phyloP scores from a whole-genome alignment of 2,888 invertebrate species.

The Graphium colonna region DNA sequence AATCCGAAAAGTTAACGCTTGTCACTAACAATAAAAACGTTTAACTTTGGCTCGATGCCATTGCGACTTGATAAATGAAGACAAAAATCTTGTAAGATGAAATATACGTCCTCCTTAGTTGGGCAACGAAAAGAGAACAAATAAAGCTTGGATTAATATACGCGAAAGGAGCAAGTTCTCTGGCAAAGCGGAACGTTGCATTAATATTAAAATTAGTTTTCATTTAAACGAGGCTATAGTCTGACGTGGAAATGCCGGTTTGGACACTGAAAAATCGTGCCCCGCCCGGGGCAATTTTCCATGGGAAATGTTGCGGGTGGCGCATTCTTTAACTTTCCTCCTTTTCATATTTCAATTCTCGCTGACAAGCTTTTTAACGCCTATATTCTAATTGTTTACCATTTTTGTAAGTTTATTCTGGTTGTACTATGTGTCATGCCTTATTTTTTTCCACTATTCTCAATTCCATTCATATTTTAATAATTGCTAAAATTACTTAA shows the following conservation, averaged over 20 bases:
- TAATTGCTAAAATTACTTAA: too few species aligned
- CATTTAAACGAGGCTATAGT: slow-evolving; percentile 53
- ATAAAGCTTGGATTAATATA: slow-evolving; percentile 20
- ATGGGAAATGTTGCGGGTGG: slow-evolving; percentile 29
- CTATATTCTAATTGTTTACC: slow-evolving; percentile 5
- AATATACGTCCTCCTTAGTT: slow-evolving; percentile 7
- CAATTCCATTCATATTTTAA: too few species aligned
- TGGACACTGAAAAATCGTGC: slow-evolving; percentile 60
- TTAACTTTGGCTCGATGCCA: background rate
- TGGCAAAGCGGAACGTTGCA: slow-evolving; percentile 37
- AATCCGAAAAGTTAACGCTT: too few species aligned
- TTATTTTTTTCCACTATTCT: too few species aligned
- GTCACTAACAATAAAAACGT: too few species aligned
- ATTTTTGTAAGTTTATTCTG: too few species aligned
- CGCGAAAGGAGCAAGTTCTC: slow-evolving; percentile 19
- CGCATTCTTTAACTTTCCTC: slow-evolving; percentile 16
- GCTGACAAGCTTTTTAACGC: slow-evolving; percentile 10
- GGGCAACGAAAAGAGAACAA: slow-evolving; percentile 9
- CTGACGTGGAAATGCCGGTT: slow-evolving; percentile 43
- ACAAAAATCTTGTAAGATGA: slow-evolving; percentile 5
- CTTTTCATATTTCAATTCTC: slow-evolving; percentile 18
- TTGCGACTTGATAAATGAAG: slow-evolving; percentile 2
- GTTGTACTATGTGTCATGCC: too few species aligned
- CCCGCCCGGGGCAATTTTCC: slow-evolving; percentile 43
- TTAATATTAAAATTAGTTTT: slow-evolving; percentile 70